These are phyloP conservation scores for Ammodytes dubius DNA, from an alignment of 2,113 vertebrate genomes.

Conservation along the genomic window DNA sequence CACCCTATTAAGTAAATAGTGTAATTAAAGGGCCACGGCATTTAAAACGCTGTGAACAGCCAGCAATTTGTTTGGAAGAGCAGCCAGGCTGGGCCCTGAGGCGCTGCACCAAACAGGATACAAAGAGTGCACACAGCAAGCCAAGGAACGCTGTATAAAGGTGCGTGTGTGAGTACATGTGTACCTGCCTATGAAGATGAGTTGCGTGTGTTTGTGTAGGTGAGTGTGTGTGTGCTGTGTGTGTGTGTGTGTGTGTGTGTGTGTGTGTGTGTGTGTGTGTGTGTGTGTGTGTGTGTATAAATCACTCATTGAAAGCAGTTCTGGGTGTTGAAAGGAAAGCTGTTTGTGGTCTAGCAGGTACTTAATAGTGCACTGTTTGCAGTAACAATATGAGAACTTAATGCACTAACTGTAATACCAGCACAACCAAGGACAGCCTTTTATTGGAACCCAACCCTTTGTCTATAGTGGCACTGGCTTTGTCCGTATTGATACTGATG, in stretches of 20 bases:
- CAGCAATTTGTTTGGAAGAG: constrained; percentile 85
- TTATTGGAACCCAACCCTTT: constrained; percentile 41
- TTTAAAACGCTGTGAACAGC: constrained; percentile 82
- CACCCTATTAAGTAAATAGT: constrained; percentile 85
- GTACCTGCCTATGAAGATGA: too few species aligned
- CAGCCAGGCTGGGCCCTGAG: constrained; percentile 79
- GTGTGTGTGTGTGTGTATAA: constrained; percentile 46
- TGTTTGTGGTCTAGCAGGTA: constrained; percentile 68
- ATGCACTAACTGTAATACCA: constrained; percentile 33
- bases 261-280: constrained; percentile 44
- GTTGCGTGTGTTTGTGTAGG: constrained; percentile 38
- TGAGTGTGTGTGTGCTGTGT: constrained; percentile 48
- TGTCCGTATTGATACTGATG: constrained; percentile 29
- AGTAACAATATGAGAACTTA: constrained; percentile 38
- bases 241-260: constrained; percentile 37
- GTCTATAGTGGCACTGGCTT: constrained; percentile 34
- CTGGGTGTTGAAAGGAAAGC: constrained; percentile 27
- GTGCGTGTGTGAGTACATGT: constrained; percentile 20
- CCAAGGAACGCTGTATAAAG: constrained; percentile 43
- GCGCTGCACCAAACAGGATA: constrained; percentile 73
- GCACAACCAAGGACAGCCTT: constrained; percentile 24
- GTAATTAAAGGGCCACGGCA: constrained; percentile 83
- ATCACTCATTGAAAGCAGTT: constrained; percentile 55
- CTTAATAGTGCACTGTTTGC: constrained; percentile 50
- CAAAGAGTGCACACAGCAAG: constrained; percentile 54